phyloP scores from a whole-genome alignment of 2,113 vertebrate genomes.

The Euleptes europaea region DNA sequence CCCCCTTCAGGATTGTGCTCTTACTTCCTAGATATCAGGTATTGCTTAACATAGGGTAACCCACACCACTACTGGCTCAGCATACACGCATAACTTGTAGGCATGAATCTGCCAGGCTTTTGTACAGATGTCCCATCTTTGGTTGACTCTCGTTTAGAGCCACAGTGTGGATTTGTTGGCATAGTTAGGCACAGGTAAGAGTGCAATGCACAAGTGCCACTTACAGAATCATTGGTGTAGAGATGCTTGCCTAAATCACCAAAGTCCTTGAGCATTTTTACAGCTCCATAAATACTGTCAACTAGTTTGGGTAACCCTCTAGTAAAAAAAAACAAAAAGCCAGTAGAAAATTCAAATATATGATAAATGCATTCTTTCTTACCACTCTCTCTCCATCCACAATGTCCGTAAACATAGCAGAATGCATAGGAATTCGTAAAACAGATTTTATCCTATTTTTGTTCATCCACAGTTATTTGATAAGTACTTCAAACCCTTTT shows the following conservation, averaged over 20 bases:
- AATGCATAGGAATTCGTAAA: conserved; percentile 52
- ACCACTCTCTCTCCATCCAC: not conserved
- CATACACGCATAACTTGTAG: not conserved
- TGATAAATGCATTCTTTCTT: not conserved
- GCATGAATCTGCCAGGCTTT: not conserved
- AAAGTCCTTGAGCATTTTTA: not conserved
- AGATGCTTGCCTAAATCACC: not conserved
- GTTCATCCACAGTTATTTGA: conserved; percentile 68
- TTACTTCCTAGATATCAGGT: not conserved
- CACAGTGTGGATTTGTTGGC: not conserved
- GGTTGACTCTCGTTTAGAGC: not conserved
- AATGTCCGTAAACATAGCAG: conserved; percentile 31
- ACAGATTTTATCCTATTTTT: conserved; percentile 56
- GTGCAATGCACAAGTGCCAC: not conserved
- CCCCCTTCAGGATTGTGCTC: too few relatives aligned
- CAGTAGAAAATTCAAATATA: too few relatives aligned
- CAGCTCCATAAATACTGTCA: not conserved
- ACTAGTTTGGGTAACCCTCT: not conserved
- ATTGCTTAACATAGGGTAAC: not conserved
- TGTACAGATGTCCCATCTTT: not conserved
- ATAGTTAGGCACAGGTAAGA: not conserved
- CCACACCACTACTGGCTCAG: not conserved
- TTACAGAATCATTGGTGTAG: not conserved
- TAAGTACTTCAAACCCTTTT: conserved; percentile 68
- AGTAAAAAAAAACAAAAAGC: not conserved